These are phyloP conservation scores for Tetranychus truncatus DNA, from an alignment of 2,888 invertebrate genomes.

Conservation along the genomic window DNA sequence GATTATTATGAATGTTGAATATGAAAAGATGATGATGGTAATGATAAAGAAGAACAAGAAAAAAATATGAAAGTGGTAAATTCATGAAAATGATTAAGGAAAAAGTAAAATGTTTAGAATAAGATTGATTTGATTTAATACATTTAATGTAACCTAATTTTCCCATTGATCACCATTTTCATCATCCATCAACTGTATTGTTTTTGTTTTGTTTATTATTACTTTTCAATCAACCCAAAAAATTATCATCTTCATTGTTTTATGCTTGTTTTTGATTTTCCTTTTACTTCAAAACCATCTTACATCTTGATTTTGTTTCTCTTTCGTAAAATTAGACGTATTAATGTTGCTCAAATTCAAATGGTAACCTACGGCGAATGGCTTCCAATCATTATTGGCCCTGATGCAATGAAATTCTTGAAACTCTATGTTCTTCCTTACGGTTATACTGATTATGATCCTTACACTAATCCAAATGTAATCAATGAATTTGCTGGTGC, in stretches of 20 bases:
- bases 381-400: conserved; percentile 59
- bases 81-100: not conserved
- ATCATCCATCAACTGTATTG: not conserved
- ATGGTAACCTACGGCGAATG: conserved; percentile 27
- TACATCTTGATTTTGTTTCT: not conserved
- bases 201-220: conserved; percentile 8
- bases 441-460: conserved; percentile 50
- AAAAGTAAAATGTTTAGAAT: not conserved
- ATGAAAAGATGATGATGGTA: not conserved
- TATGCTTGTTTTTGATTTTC: not conserved
- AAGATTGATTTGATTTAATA: not conserved
- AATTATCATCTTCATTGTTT: conserved; percentile 7
- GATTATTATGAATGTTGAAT: not conserved
- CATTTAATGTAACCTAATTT: conserved; percentile 4
- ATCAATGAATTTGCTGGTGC: conserved; percentile 68
- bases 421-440: conserved; percentile 40
- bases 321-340: conserved; percentile 29
- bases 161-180: not conserved
- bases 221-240: not conserved
- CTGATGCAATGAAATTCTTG: conserved; percentile 27
- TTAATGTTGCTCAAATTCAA: conserved; percentile 39
- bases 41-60: not conserved
- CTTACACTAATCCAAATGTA: conserved; percentile 49
- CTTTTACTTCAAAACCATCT: not conserved
- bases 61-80: not conserved